Evolutionary conservation across 30 jellyfish, hydroid and myxozoan genomes (phyloP).

Genomic region (Aurelia sp.): DNA sequence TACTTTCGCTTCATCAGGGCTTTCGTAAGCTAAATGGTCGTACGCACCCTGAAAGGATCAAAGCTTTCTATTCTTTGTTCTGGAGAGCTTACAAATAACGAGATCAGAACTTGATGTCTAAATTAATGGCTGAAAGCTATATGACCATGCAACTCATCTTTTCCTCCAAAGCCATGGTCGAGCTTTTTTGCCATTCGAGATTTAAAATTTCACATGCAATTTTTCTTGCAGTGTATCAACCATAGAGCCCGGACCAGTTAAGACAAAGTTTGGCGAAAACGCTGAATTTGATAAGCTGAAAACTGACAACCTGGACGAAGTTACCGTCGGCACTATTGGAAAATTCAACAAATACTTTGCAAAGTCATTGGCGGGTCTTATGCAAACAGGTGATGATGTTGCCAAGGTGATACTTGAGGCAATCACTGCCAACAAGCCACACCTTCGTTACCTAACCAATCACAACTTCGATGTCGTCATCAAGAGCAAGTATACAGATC

Average conservation of each 20-base stretch:
- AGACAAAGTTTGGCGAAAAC: constrained; percentile 31
- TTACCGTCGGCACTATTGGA: not conserved
- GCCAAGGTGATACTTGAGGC: constrained; percentile 22
- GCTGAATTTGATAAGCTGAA: not conserved
- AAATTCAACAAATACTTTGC: not conserved
- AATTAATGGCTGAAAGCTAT: too few species aligned
- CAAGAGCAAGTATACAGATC: not conserved
- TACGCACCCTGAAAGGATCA: too few species aligned
- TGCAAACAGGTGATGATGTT: constrained; percentile 16
- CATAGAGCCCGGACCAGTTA: constrained; percentile 57
- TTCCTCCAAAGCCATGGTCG: too few species aligned
- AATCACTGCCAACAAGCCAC: constrained; percentile 3
- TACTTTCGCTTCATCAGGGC: too few species aligned
- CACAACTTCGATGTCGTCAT: not conserved
- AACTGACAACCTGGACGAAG: not conserved
- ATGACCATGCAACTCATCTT: too few species aligned
- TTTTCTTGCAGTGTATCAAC: constrained; percentile 33
- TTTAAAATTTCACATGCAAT: too few species aligned
- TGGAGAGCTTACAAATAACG: too few species aligned
- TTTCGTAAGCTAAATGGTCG: too few species aligned
- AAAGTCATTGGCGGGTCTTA: not conserved
- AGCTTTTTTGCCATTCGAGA: too few species aligned
- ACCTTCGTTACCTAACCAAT: constrained; percentile 15
- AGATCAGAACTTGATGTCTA: too few species aligned
- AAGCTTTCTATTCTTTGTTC: too few species aligned